Evolutionary conservation across 37 sponge, comb jelly and placozoan genomes (phyloP), one percentile per base, ranked within the genome.

Genomic region (Beroe forskalii): DNA sequence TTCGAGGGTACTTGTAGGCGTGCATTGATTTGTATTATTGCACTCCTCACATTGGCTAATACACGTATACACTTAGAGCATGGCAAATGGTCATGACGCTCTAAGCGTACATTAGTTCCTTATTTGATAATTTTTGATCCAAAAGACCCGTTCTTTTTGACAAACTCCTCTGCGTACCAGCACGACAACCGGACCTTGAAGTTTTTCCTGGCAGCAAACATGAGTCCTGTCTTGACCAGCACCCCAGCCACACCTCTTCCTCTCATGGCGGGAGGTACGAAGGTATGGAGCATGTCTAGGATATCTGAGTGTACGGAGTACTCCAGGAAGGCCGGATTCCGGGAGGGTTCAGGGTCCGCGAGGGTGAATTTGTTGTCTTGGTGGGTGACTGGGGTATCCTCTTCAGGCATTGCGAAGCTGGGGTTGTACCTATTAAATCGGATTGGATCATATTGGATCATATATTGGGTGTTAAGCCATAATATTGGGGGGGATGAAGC

Each of bases 211-310:
- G 86, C 86, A 1, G 86, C 86, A 37, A 38, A 38, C 40, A 41
- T 41, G 24, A 80, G 55, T n/a, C 86, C 86, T 24, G 35, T 37
- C 42, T 25, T 80, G 0, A 80, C 86, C 4, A 80, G 55, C 1
- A 37, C 86, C 23, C 86, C 86, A 22, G 86, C 86, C 55, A 80
- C 86, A n/a, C 86, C 86, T 43, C 55, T 2, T 1, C 86, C 86
- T 48, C 86, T 80, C 86, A 80, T 80, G 86, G 86, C 86, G 27
- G 86, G 86, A 3, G 86, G 86, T n/a, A 40, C 43, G 55, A 80
- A 80, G 24, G 86, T 80, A 37, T 80, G 86, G 27, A 80, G 27
- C 86, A 80, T 80, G 86, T 80, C 86, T n/a, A 80, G 86, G 4
- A 44, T 38, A n/a, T 44, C 40, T 1, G 9, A 25, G 8, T 35